Evolutionary conservation across 2,797 vertebrate genomes (phyloP), one percentile per base, ranked within the genome.

Genomic region (Calcarius lapponicus): DNA sequence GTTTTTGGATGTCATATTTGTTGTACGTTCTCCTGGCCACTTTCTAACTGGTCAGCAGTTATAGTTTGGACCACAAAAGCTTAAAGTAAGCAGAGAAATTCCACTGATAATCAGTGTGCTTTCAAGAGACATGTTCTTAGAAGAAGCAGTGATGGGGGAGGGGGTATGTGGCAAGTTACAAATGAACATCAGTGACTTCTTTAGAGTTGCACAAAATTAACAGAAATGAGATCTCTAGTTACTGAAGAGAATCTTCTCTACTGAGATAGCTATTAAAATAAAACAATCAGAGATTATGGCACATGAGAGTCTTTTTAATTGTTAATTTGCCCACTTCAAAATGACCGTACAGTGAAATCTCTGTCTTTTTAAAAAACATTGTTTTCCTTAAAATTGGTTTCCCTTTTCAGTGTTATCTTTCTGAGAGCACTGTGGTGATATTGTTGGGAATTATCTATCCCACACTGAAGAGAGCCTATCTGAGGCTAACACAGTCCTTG

Each of bases 151-250:
- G 71, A 34, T 19, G 19, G 47, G 34, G 64, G 32, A 87, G 61
- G 86, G 71, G 40, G 18, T 32, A 45, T 22, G 53, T 58, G 67
- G 70, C 70, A 86, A 92, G 88, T 89, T 93, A 90, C 88, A 94
- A 90, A 90, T 48, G 92, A 93, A 86, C 90, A 88, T 83, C 95
- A 96, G 90, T 86, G 87, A 54, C 83, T 96, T 86, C 4, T 45
- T 96, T 96, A 95, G 81, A 95, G 64, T 96, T 97, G 88, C 95
- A 95, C 93, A 96, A 95, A 97, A 98, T 97, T 96, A 97, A 94
- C 97, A 96, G 97, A 97, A 97, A 97, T 97, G 94, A 97, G 95
- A 98, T 97, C 97, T 97, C 92, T 66, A 88, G 94, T 94, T 97
- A 90, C 94, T 92, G 96, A 96, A 97, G 94, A 96, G 92, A 88